Evolutionary conservation across 2,888 invertebrate species (phyloP).

Genomic region (Acheta domesticus): DNA sequence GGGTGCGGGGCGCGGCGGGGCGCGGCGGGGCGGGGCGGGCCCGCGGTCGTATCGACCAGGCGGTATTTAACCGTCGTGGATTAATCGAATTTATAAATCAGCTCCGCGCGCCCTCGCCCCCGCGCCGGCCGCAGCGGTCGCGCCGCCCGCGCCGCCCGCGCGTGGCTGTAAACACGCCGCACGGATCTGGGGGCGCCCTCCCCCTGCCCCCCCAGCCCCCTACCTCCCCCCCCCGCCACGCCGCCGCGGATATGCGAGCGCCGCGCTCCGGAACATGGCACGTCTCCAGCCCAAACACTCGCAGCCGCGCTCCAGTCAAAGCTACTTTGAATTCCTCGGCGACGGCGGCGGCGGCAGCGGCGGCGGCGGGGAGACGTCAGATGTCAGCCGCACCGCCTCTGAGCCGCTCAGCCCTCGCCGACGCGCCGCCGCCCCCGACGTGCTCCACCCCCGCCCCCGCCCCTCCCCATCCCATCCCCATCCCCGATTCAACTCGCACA

Average conservation of each 20-base stretch:
- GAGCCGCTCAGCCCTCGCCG: no score
- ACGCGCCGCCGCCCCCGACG: no score
- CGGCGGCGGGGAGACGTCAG: background rate
- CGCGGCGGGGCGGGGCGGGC: background rate
- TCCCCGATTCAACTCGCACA: no score
- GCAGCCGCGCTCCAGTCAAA: background rate
- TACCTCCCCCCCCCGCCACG: background rate
- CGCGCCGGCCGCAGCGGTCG: background rate
- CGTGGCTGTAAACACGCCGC: background rate
- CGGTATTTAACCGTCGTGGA: background rate
- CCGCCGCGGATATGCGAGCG: background rate
- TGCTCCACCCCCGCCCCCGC: no score
- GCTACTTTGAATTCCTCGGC: slow-evolving; percentile 18
- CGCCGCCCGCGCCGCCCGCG: background rate
- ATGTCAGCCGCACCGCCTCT: no score
- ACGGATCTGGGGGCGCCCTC: background rate
- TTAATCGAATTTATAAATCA: slow-evolving; percentile 18
- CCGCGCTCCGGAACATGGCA: background rate
- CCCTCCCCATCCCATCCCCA: no score
- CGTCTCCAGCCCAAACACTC: background rate
- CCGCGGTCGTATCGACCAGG: background rate
- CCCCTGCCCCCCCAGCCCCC: background rate
- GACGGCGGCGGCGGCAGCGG: background rate
- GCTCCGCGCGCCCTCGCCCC: background rate
- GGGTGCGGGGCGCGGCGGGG: background rate